Conservation (phyloP, 2,888 invertebrate species). For the Drosophila prostipennis region DNA sequence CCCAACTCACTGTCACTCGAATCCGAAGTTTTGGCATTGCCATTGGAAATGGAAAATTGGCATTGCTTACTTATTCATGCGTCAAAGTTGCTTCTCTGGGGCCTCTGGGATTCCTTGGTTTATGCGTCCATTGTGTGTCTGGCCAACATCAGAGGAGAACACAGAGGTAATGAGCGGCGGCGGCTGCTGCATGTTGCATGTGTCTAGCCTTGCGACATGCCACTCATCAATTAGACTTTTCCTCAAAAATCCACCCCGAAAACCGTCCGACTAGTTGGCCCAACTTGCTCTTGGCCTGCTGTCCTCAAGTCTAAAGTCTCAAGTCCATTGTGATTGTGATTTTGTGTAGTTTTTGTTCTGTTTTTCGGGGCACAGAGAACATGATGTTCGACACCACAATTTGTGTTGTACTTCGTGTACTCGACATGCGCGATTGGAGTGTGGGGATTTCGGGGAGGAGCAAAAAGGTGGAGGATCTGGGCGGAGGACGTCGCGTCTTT, state of each 20-base stretch:
- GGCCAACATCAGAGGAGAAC: slow-evolving; percentile 32
- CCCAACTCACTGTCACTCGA: slow-evolving; percentile 14
- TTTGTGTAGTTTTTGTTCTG: slow-evolving; percentile 1
- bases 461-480: slow-evolving; percentile 32
- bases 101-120: slow-evolving; percentile 18
- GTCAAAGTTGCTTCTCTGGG: slow-evolving; percentile 44
- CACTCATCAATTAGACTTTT: slow-evolving; percentile 69
- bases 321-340: slow-evolving; percentile 28
- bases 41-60: slow-evolving; percentile 56
- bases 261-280: slow-evolving; percentile 30
- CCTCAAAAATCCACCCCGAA: slow-evolving; percentile 44
- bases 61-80: slow-evolving; percentile 62
- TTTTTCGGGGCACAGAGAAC: slow-evolving; percentile 52
- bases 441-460: slow-evolving; percentile 3
- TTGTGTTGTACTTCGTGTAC: slow-evolving; percentile 75
- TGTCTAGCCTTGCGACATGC: slow-evolving; percentile 52
- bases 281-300: slow-evolving; percentile 10
- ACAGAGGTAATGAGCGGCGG: slow-evolving; percentile 41
- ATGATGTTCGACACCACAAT: slow-evolving; percentile 82
- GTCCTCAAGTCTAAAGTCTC: slow-evolving; percentile 10
- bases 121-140: slow-evolving; percentile 47
- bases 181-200: slow-evolving; percentile 37
- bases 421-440: slow-evolving; percentile 30
- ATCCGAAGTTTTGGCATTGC: slow-evolving; percentile 32
- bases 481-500: slow-evolving; percentile 60